A percentile compares a stretch with the other conserved stretches of the same genome.
These are phyloP conservation scores for Acrobeloides nanus DNA, from an alignment of 2,888 invertebrate genomes.

Conservation along the genomic window DNA sequence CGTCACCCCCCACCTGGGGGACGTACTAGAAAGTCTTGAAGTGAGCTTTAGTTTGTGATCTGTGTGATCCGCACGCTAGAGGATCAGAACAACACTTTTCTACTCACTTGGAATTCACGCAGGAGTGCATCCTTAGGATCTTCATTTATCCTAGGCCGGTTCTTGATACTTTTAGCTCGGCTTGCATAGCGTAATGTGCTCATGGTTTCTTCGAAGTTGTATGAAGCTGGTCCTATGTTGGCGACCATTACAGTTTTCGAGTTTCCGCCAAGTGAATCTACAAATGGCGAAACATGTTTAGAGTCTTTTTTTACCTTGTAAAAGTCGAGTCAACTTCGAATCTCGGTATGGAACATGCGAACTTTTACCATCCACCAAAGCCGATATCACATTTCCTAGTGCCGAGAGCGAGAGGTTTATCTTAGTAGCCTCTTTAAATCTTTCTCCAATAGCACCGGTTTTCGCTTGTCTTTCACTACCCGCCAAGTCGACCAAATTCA, in stretches of 20 bases:
- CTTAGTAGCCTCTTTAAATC: conserved; percentile 79
- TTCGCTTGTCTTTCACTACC: conserved; percentile 95
- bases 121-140: conserved; percentile 96
- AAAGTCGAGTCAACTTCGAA: conserved; percentile 82
- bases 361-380: conserved; percentile 82
- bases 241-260: conserved; percentile 99
- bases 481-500: conserved; percentile 84
- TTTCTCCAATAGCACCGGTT: conserved; percentile 73
- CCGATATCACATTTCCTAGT: conserved; percentile 93
- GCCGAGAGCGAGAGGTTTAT: conserved; percentile 95
- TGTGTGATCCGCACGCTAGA: background rate
- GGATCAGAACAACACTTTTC: conserved; percentile 30
- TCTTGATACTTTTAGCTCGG: conserved; percentile 95
- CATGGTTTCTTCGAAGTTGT: conserved; percentile 92
- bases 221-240: conserved; percentile 91
- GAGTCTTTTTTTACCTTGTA: conserved; percentile 67
- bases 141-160: conserved; percentile 94
- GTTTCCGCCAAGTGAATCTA: conserved; percentile 94
- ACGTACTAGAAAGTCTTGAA: background rate
- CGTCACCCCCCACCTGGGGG: no score
- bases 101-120: conserved; percentile 72
- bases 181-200: conserved; percentile 72
- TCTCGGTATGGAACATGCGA: conserved; percentile 96
- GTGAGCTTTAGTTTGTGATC: background rate
- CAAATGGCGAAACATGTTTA: background rate